Evolutionary conservation across 37 sponge, comb jelly and placozoan genomes (phyloP).

Genomic region (Geodia barretti): DNA sequence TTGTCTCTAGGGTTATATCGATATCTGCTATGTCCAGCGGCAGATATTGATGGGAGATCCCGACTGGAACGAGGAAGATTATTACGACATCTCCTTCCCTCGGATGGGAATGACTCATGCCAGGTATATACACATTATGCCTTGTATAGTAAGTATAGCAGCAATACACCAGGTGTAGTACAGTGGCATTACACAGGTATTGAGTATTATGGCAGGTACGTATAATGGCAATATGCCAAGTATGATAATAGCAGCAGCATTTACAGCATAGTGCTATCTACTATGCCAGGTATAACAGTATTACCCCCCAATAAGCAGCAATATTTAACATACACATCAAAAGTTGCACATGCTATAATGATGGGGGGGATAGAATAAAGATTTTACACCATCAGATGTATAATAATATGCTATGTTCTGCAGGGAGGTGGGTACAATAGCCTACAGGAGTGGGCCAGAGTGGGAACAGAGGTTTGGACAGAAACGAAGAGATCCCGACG

Average conservation of each 20-base stretch:
- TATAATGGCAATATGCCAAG: too few relatives aligned
- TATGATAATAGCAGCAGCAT: too few relatives aligned
- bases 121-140: too few relatives aligned
- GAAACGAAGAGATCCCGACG: slow-evolving; percentile 26
- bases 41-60: slow-evolving; percentile 82
- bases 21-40: slow-evolving; percentile 75
- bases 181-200: too few relatives aligned
- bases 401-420: not conserved
- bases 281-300: too few relatives aligned
- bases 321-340: too few relatives aligned
- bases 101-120: slow-evolving; percentile 79
- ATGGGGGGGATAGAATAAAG: too few relatives aligned
- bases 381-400: not conserved
- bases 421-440: slow-evolving; percentile 73
- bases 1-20: slow-evolving; percentile 63
- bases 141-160: too few relatives aligned
- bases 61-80: slow-evolving; percentile 78
- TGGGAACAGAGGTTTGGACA: slow-evolving; percentile 70
- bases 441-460: slow-evolving; percentile 82
- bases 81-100: slow-evolving; percentile 73
- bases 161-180: not conserved
- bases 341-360: too few relatives aligned
- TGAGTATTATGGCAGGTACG: too few relatives aligned
- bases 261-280: too few relatives aligned
- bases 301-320: too few relatives aligned